Evolutionary conservation across 1,140 invertebrate genomes (phyloP).

Genomic region (Lordiphosa stackelbergi): DNA sequence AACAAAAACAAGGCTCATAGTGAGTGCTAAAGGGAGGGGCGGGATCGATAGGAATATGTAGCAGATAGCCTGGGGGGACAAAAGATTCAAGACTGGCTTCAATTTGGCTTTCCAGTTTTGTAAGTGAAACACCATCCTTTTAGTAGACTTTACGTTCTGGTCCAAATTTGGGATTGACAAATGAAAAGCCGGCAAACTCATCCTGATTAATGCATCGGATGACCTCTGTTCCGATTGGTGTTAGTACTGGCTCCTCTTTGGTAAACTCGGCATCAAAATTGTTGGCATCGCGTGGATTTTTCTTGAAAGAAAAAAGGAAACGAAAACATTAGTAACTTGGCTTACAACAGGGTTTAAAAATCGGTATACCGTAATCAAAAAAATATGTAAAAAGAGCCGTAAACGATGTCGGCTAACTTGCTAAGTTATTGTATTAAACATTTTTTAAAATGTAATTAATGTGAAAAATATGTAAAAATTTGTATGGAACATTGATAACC

Average conservation of each 20-base stretch:
- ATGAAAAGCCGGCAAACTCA: slow-evolving; percentile 98
- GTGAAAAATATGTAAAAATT: too few species aligned
- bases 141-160: slow-evolving; percentile 80
- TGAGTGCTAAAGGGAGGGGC: slow-evolving; percentile 33
- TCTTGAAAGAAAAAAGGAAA: slow-evolving; percentile 81
- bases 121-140: slow-evolving; percentile 7
- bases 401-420: too few species aligned
- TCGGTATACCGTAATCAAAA: too few species aligned
- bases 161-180: slow-evolving; percentile 95
- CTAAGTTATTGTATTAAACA: too few species aligned
- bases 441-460: too few species aligned
- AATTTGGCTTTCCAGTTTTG: slow-evolving; percentile 12
- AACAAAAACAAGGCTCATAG: slow-evolving; percentile 47
- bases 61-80: slow-evolving; percentile 29
- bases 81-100: slow-evolving; percentile 35
- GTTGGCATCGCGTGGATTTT: slow-evolving; percentile 96
- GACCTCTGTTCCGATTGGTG: slow-evolving; percentile 93
- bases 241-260: slow-evolving; percentile 96
- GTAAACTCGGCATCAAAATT: slow-evolving; percentile 99
- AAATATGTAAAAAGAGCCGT: too few species aligned
- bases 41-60: slow-evolving; percentile 30
- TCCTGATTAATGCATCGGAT: slow-evolving; percentile 95
- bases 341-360: too few species aligned
- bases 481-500: too few species aligned
- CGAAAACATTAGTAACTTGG: too few species aligned